Percentiles rank a stretch among this genome's conserved stretches.
These are phyloP conservation scores for Scolopax mira DNA, from an alignment of 2,113 vertebrate genomes.

Conservation along the genomic window DNA sequence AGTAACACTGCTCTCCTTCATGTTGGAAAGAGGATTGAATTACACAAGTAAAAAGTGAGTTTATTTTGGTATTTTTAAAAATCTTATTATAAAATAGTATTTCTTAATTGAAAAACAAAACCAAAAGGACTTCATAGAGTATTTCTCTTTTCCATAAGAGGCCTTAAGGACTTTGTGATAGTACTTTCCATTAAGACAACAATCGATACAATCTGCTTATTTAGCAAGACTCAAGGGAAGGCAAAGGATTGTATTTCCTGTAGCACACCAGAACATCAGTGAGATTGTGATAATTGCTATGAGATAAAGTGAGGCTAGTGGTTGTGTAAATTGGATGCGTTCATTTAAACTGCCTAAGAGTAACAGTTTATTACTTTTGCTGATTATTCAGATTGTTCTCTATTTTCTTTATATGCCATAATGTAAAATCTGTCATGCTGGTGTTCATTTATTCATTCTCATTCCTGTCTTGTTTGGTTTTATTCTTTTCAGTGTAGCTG, in stretches of 20 bases:
- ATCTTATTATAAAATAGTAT: not conserved
- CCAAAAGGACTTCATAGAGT: not conserved
- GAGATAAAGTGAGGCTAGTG: not conserved
- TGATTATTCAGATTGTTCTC: not conserved
- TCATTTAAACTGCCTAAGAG: not conserved
- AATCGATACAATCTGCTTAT: slow-evolving; percentile 20
- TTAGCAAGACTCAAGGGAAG: not conserved
- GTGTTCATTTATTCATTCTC: not conserved
- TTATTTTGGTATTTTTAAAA: not conserved
- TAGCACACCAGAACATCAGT: not conserved
- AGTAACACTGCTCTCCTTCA: not conserved
- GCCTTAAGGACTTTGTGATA: not conserved
- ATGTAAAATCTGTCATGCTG: not conserved
- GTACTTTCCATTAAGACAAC: slow-evolving; percentile 1
- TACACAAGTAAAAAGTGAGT: not conserved
- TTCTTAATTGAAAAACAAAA: not conserved
- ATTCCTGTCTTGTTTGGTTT: not conserved
- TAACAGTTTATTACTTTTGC: not conserved
- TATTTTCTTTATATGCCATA: not conserved
- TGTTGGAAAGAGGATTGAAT: not conserved
- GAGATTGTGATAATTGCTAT: not conserved
- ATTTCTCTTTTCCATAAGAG: not conserved
- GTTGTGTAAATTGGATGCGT: not conserved
- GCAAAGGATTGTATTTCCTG: not conserved
- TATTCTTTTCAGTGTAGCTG: not conserved